Evolutionary conservation across 2,888 invertebrate genomes (phyloP), one percentile per base, ranked within the genome.

Genomic region (Drosophila kokeensis): DNA sequence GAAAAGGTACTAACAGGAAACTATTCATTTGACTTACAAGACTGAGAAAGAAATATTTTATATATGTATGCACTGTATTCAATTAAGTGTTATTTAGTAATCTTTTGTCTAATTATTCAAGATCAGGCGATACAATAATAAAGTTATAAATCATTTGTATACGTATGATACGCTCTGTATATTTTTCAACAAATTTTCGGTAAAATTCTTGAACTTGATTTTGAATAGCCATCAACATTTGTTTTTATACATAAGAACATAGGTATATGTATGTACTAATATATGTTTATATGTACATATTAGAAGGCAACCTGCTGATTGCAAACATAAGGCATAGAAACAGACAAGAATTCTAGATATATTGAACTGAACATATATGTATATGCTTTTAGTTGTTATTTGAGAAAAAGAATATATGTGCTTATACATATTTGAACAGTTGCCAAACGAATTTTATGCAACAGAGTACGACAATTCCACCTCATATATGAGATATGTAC

Each of bases 391-490:
- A 40, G 32, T 77, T 79, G 77, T 76, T 79, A 73, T 76, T 74
- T 64, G 65, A 78, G 60, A 68, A 82, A 67, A 73, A 55, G 24
- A 57, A 60, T 61, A 71, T 57, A 55, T 34, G 15, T 36, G 4
- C 65, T 38, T 49, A 79, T 66, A 79, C 50, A 79, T 87, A 80
- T 84, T 90, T 91, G 91, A 88, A 88, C 66, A 63, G 67, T 69
- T 90, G 90, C 91, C 91, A 91, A 58, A 48, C 38, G 74, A 77
- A 80, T 84, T 82, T 82, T 75, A 82, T 89, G 83, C 83, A 87
- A 85, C 70, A 80, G 67, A 62, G 54, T 57, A 72, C 71, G 50
- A 54, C 34, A 8, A 29, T 55, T n/a, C 27, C 29, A 49, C 18
- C 59, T 65, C 50, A 59, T 52, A 18, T 69, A 30, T 69, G 45